These are phyloP conservation scores for Erebia palarica DNA, from an alignment of 2,888 invertebrate genomes.

Conservation along the genomic window DNA sequence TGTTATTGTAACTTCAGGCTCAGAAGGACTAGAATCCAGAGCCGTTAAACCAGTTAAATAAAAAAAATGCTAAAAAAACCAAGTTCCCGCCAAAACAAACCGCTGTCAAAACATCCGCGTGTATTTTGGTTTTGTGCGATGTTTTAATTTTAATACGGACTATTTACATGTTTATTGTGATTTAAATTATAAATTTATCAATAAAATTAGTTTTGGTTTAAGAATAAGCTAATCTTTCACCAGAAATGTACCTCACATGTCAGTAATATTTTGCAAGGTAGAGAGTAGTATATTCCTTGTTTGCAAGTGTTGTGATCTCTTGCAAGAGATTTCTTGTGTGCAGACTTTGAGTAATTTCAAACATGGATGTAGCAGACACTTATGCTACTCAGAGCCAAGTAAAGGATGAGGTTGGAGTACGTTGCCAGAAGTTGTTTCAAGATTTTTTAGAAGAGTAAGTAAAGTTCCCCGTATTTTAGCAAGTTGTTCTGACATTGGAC, in stretches of 20 bases:
- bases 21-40: too few species aligned
- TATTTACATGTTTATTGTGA: background rate
- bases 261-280: background rate
- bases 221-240: background rate
- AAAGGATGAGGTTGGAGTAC: constrained; percentile 94
- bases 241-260: background rate
- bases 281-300: too few species aligned
- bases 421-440: constrained; percentile 97
- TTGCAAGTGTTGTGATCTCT: background rate
- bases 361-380: constrained; percentile 92
- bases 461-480: constrained; percentile 9
- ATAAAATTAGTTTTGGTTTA: background rate
- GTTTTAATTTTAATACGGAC: background rate
- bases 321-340: too few species aligned
- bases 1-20: too few species aligned
- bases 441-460: constrained; percentile 97
- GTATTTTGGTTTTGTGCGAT: background rate
- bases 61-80: too few species aligned
- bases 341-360: constrained; percentile 29
- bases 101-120: background rate
- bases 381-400: constrained; percentile 89
- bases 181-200: background rate
- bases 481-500: too few species aligned
- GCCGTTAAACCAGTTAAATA: too few species aligned
- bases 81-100: background rate